Percentiles rank a stretch among this genome's conserved stretches.
Evolutionary conservation across 2,797 vertebrate species (phyloP).

Genomic region (Acanthurus tractus): DNA sequence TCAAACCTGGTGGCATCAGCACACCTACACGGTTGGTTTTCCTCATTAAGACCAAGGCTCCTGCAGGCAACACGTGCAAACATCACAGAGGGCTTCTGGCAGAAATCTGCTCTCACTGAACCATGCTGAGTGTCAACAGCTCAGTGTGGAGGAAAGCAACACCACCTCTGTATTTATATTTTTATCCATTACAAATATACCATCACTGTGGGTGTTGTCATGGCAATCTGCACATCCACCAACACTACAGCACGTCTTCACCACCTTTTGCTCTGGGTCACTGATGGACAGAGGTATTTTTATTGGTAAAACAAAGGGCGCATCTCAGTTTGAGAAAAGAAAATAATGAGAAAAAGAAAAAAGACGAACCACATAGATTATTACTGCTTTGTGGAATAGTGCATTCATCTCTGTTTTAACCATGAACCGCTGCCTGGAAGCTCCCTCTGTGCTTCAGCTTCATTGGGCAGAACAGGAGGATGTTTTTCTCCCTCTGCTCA

Average conservation of each 20-base stretch:
- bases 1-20: slow-evolving; percentile 36
- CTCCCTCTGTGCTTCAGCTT: slow-evolving; percentile 52
- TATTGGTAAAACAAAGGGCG: not conserved
- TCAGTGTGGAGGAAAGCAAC: slow-evolving; percentile 3
- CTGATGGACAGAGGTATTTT: not conserved
- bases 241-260: not conserved
- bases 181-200: slow-evolving; percentile 29
- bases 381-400: slow-evolving; percentile 9
- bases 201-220: slow-evolving; percentile 33
- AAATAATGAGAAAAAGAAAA: not conserved
- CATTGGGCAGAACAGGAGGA: slow-evolving; percentile 16
- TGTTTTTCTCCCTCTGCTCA: slow-evolving; percentile 22
- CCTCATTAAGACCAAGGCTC: not conserved
- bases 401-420: slow-evolving; percentile 11
- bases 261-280: not conserved
- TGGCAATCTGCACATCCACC: slow-evolving; percentile 45
- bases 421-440: slow-evolving; percentile 28
- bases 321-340: slow-evolving; percentile 12
- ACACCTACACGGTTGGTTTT: slow-evolving; percentile 19
- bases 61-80: not conserved
- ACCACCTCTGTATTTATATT: slow-evolving; percentile 9
- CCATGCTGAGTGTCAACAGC: slow-evolving; percentile 27
- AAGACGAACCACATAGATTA: slow-evolving; percentile 23
- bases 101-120: slow-evolving; percentile 24
- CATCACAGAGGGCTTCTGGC: slow-evolving; percentile 20